Conservation (phyloP, 2,113 vertebrate genomes). For the Accipiter virgatus region DNA sequence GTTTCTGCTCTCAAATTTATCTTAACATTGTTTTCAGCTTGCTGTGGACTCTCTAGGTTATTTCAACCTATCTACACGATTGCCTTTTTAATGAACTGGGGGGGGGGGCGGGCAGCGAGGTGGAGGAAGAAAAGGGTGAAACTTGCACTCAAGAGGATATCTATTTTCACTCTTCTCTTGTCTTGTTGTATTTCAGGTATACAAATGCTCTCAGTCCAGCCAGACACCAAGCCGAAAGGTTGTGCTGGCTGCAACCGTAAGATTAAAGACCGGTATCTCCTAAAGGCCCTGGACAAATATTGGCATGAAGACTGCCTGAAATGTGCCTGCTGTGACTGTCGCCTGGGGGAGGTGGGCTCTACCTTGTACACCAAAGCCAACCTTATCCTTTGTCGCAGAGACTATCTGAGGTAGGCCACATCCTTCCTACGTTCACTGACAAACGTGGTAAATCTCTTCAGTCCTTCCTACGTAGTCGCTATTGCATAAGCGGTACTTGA, state of each 20-base stretch:
- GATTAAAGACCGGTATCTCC: slow-evolving; percentile 98
- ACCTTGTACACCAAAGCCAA: slow-evolving; percentile 99
- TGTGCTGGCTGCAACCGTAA: slow-evolving; percentile 99
- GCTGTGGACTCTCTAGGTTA: neutral
- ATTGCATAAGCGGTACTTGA: accelerated
- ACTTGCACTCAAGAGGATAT: neutral
- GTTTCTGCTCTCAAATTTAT: slow-evolving; percentile 1
- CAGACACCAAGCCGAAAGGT: slow-evolving; percentile 99
- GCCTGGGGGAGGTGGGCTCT: slow-evolving; percentile 96
- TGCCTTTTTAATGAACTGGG: neutral
- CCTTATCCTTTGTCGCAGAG: slow-evolving; percentile 96
- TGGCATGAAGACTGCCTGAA: slow-evolving; percentile 99
- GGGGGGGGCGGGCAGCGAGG: accelerated
- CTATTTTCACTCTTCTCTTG: neutral
- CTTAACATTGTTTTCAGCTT: neutral
- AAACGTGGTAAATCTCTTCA: too few species aligned
- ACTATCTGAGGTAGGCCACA: slow-evolving; percentile 91
- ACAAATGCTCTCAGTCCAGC: slow-evolving; percentile 99
- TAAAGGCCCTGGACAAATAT: slow-evolving; percentile 97
- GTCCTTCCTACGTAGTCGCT: neutral
- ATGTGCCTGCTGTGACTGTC: slow-evolving; percentile 97
- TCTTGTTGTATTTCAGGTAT: slow-evolving; percentile 78
- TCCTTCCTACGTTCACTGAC: neutral
- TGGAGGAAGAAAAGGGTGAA: neutral
- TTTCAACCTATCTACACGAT: neutral